phyloP scores from a whole-genome alignment of 2,113 vertebrate genomes.

The Ciconia stormi region DNA sequence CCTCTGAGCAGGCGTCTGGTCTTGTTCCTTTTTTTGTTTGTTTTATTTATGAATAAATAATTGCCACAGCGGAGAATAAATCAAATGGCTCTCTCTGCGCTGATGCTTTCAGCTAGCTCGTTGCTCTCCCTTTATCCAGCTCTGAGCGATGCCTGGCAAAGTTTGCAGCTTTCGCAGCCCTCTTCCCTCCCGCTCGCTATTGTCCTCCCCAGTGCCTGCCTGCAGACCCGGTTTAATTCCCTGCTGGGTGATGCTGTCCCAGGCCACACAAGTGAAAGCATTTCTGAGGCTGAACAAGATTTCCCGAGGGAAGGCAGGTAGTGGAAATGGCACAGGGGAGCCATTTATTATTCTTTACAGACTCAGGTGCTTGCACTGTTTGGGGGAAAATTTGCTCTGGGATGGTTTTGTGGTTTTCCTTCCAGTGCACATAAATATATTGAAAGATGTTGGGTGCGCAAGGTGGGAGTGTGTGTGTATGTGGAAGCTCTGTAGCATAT shows the following conservation, averaged over 20 bases:
- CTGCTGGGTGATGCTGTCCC: not conserved
- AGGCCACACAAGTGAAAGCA: not conserved
- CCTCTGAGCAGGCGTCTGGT: not conserved
- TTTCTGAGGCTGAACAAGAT: not conserved
- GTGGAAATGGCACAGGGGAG: not conserved
- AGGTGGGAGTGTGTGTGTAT: rapidly evolving
- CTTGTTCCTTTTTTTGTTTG: not conserved
- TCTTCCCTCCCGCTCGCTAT: not conserved
- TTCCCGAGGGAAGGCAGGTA: not conserved
- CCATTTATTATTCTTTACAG: not conserved
- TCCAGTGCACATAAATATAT: rapidly evolving
- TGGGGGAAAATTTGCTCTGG: not conserved
- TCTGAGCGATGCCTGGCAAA: not conserved
- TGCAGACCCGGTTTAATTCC: not conserved
- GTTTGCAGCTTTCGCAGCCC: not conserved
- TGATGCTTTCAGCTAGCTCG: not conserved
- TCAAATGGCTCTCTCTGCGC: not conserved
- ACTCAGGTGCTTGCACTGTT: rapidly evolving
- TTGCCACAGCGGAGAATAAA: not conserved
- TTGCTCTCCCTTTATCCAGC: not conserved
- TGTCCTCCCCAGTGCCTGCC: not conserved
- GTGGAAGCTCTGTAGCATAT: not conserved
- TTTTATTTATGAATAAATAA: constrained; percentile 57
- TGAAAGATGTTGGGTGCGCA: not conserved
- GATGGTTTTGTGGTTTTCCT: not conserved